Percentiles rank a stretch among this genome's conserved stretches.
Conservation (phyloP, 2,797 vertebrate genomes). For the Fistularia tabacaria region DNA sequence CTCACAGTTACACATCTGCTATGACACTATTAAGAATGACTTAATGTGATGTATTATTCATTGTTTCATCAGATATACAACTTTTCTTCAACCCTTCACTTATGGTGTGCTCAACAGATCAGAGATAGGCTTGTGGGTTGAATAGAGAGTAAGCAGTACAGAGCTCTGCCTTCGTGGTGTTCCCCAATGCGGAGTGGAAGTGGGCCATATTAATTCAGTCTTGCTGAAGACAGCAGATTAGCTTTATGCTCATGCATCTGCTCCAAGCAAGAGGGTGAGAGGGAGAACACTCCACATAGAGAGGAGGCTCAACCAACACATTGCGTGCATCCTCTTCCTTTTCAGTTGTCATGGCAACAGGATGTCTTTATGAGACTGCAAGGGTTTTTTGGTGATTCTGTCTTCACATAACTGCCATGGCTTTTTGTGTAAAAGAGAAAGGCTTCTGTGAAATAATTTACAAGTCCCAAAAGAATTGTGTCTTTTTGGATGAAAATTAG, state of each 20-base stretch:
- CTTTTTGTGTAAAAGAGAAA: slow-evolving; percentile 6
- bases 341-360: slow-evolving; percentile 69
- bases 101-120: slow-evolving; percentile 26
- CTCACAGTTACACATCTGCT: slow-evolving; percentile 40
- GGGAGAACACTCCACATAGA: slow-evolving; percentile 57
- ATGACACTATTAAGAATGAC: slow-evolving; percentile 38
- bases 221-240: slow-evolving; percentile 51
- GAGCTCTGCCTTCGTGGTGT: slow-evolving; percentile 21
- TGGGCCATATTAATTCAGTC: slow-evolving; percentile 54
- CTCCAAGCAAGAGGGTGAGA: slow-evolving; percentile 41
- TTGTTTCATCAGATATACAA: slow-evolving; percentile 33
- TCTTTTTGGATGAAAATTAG: background rate
- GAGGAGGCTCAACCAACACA: slow-evolving; percentile 61
- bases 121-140: slow-evolving; percentile 21
- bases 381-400: slow-evolving; percentile 19
- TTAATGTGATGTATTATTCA: slow-evolving; percentile 44
- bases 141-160: slow-evolving; percentile 12
- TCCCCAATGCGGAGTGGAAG: slow-evolving; percentile 46
- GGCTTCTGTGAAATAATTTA: background rate
- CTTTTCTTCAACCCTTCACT: slow-evolving; percentile 27
- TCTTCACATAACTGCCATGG: slow-evolving; percentile 22
- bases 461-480: slow-evolving; percentile 1
- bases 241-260: slow-evolving; percentile 50
- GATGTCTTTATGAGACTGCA: slow-evolving; percentile 51
- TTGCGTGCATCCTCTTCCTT: slow-evolving; percentile 39